Conservation (phyloP, 2,888 invertebrate genomes). For the Hypomecis punctinalis region DNA sequence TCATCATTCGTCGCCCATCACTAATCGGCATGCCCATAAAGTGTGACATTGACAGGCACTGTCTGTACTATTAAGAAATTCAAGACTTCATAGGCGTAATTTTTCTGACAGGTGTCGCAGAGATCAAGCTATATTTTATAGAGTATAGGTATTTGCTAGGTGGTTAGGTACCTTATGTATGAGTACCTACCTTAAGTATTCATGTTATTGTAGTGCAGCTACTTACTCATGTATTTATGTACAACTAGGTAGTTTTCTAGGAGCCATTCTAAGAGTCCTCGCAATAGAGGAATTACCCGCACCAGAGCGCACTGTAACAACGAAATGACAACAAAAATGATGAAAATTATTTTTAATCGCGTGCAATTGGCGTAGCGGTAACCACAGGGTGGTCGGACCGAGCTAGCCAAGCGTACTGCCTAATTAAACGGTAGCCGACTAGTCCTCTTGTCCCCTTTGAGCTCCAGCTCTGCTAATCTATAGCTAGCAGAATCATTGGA, state of each 20-base stretch:
- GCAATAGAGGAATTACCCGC: slow-evolving; percentile 73
- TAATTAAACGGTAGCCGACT: slow-evolving; percentile 76
- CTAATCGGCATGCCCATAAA: too few species aligned
- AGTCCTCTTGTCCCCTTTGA: slow-evolving; percentile 4
- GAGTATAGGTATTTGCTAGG: too few species aligned
- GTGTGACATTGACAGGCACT: too few species aligned
- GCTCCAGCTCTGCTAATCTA: neutral
- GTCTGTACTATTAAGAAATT: too few species aligned
- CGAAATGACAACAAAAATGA: slow-evolving; percentile 83
- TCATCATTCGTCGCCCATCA: too few species aligned
- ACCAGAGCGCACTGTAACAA: slow-evolving; percentile 68
- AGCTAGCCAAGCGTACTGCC: slow-evolving; percentile 73
- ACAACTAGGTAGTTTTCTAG: slow-evolving; percentile 27
- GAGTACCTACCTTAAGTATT: too few species aligned
- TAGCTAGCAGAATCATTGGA: too few species aligned
- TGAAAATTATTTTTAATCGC: slow-evolving; percentile 84
- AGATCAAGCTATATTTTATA: too few species aligned
- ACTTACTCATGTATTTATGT: neutral
- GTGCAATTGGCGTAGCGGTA: slow-evolving; percentile 76
- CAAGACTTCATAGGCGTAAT: too few species aligned
- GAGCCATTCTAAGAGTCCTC: slow-evolving; percentile 37
- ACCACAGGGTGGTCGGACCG: slow-evolving; percentile 63
- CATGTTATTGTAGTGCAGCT: neutral
- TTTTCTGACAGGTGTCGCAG: too few species aligned
- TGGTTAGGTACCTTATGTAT: too few species aligned